Percentiles rank a stretch among this genome's conserved stretches.
phyloP scores from a whole-genome alignment of 2,888 invertebrate species.

The Oscheius onirici region DNA sequence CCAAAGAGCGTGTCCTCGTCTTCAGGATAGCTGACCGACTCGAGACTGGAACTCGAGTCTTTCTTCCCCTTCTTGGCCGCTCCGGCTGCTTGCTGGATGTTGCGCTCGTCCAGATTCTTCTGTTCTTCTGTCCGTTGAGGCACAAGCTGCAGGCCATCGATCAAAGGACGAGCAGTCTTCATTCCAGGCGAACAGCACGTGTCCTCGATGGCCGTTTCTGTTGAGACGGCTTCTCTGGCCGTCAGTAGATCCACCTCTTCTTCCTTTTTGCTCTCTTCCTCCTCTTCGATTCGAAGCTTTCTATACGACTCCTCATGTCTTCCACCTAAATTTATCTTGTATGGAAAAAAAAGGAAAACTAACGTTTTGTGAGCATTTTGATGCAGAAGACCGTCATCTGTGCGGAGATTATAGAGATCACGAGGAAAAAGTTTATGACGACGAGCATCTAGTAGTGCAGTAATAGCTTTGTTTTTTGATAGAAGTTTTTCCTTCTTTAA shows the following conservation, averaged over 20 bases:
- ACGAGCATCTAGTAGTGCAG: background rate
- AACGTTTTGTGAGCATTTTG: slow-evolving; percentile 8
- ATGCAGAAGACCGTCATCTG: slow-evolving; percentile 12
- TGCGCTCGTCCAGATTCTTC: background rate
- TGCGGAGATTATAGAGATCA: slow-evolving; percentile 5
- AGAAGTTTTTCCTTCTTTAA: too few relatives aligned
- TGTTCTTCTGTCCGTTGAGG: background rate
- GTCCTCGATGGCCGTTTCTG: background rate
- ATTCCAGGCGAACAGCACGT: background rate
- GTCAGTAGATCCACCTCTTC: background rate
- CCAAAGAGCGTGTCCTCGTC: slow-evolving; percentile 16
- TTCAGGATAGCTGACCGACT: background rate
- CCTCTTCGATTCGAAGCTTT: background rate
- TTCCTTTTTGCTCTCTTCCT: background rate
- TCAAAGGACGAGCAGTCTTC: background rate
- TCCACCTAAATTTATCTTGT: background rate
- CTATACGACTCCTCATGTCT: background rate
- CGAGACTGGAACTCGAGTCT: background rate
- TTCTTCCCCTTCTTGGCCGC: background rate
- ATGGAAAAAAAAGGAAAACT: background rate
- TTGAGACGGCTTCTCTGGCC: background rate
- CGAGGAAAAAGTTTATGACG: background rate
- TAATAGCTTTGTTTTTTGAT: too few relatives aligned
- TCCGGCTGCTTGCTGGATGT: too few relatives aligned
- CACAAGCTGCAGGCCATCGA: background rate